Percentiles rank a stretch among this genome's conserved stretches.
Conservation (phyloP, 2,113 vertebrate genomes). For the Petrocephalus zakoni region DNA sequence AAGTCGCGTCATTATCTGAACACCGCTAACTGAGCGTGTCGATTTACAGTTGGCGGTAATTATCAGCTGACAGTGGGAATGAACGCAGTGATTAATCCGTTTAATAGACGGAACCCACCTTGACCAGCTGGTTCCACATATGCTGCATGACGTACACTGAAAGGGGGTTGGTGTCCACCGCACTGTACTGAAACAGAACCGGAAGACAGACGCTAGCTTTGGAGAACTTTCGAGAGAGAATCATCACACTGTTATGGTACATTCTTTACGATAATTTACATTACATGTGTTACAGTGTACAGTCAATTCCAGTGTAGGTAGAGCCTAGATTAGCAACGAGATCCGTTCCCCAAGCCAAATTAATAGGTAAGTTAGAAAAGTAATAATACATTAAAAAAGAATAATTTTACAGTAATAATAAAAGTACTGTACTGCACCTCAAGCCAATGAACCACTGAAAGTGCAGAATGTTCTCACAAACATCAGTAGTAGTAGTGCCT, state of each 20-base stretch:
- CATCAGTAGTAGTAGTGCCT: background rate
- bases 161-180: slow-evolving; percentile 60
- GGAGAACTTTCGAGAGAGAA: background rate
- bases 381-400: background rate
- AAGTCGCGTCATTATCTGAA: background rate
- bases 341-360: background rate
- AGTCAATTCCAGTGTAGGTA: background rate
- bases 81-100: background rate
- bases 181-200: slow-evolving; percentile 52
- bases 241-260: background rate
- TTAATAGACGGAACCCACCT: slow-evolving; percentile 42
- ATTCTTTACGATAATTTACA: background rate
- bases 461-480: background rate
- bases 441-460: background rate
- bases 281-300: background rate
- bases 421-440: background rate
- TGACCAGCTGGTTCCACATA: slow-evolving; percentile 56
- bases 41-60: background rate
- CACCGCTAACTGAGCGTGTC: background rate
- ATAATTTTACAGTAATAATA: background rate
- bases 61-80: background rate
- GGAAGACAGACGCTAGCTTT: background rate
- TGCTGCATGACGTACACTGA: slow-evolving; percentile 61
- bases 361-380: background rate
- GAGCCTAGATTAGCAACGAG: background rate